Base-by-base conservation (phyloP, 2,888 invertebrate genomes). In the Sesia apiformis region DNA sequence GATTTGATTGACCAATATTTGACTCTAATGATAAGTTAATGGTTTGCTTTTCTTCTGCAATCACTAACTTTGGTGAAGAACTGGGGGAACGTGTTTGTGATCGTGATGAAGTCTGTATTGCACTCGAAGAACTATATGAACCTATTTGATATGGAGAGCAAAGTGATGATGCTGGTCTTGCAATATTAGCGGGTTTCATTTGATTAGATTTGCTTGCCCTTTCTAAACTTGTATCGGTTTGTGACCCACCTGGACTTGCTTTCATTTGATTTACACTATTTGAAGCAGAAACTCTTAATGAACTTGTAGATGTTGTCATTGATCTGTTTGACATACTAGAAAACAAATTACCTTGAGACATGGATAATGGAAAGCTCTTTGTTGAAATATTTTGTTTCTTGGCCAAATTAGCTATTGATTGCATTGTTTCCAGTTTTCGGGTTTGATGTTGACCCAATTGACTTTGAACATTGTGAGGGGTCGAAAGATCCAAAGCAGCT, bases 341-440 rank as follows among this genome's bases (percentile, higher is more conserved):
- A 70, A 81, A 88, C 55, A 76, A 66, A 69, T 74, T 76, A 58
- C 63, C 74, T 63, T 79, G 84, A 53, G 81, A 62, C 63, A 83
- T 71, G 56, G 69, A 63, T 53, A 74, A 56, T 55, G 84, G 68
- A 53, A 78, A 59, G 43, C 72, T 65, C 66, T 90, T 88, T 43
- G 77, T 64, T 43, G 85, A 74, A 40, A 85, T 70, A 64, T 73
- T 82, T 69, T 90, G 90, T 69, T 88, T 87, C 62, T 89, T 90
- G 54, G 89, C 90, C 56, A 90, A 75, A 72, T 89, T 90, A 41
- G 85, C 89, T 63, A 90, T 90, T 51, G 90, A 85, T 59, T 90
- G 89, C 90, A 90, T 90, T 49, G 88, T 89, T 72, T 89, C 89
- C 69, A 90, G 80, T 52, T 83, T 79, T 70, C 89, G 86, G 59